phyloP scores from a whole-genome alignment of 2,888 invertebrate species.

The Noctua comes region DNA sequence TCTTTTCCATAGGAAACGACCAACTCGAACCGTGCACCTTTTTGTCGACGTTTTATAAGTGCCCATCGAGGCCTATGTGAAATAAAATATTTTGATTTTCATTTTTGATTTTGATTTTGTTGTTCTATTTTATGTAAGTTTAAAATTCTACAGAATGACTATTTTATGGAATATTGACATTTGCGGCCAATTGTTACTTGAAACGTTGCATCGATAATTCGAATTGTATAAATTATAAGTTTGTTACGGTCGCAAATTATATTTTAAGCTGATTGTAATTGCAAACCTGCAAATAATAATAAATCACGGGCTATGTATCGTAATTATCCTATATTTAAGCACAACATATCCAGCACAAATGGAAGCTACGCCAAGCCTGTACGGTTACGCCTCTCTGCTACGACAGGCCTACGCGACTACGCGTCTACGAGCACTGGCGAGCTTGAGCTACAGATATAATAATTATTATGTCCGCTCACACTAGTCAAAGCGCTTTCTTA shows the following conservation, averaged over 20 bases:
- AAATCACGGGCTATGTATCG: background rate
- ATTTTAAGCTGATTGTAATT: background rate
- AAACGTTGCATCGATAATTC: background rate
- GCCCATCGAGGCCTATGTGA: too few species aligned
- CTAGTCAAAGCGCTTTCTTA: background rate
- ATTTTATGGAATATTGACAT: background rate
- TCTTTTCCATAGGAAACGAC: too few species aligned
- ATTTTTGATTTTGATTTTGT: too few species aligned
- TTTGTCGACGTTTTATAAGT: too few species aligned
- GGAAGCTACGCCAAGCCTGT: slow-evolving; percentile 3
- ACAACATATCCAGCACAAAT: background rate
- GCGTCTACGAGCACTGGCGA: slow-evolving; percentile 2
- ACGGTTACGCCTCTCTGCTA: background rate
- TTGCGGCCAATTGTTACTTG: background rate
- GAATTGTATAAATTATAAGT: background rate
- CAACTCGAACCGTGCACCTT: too few species aligned
- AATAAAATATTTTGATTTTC: too few species aligned
- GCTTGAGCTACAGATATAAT: background rate
- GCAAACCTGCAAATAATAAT: background rate
- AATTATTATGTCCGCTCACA: background rate
- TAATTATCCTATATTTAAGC: background rate
- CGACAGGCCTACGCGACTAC: slow-evolving; percentile 13
- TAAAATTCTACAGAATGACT: background rate
- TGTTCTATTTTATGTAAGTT: background rate
- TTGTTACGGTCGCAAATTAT: background rate